Evolutionary conservation across 2,888 invertebrate genomes (phyloP), one percentile per base, ranked within the genome.

Genomic region (Sialis fuliginosa): DNA sequence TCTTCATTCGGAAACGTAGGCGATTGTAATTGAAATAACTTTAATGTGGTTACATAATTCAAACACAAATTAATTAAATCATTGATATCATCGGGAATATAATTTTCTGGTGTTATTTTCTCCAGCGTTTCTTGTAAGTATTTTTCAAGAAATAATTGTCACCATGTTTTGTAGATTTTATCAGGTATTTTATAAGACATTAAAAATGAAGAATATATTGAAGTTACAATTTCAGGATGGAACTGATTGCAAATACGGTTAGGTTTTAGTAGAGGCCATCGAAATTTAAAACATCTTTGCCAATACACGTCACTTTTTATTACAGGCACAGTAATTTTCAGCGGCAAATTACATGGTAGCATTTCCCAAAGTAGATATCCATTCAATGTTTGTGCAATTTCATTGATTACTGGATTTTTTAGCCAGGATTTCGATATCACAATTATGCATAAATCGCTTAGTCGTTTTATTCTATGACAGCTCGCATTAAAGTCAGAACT

Each of bases 261-360:
- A 42, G 57, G 54, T 13, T 54, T 47, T 12, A 49, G 45, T 32
- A 56, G 55, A 1, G 62, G 60, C 63, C 61, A 63, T 33, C 57
- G 54, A 43, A 52, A 48, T 10, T 56, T 13, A 45, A 55, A 62
- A 49, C 61, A 60, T 50, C 57, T 55, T 50, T 58, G 55, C 63
- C 63, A 63, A 48, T 60, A 63, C 42, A 57, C 48, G 48, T 61
- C 59, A 42, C 61, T 57, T 9, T 54, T 43, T 30, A 63, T 61
- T 49, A 55, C 54, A 41, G 56, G 54, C 32, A 62, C 54, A 5
- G 60, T 58, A 31, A 62, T 45, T 42, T 52, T 49, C 31, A 60
- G 51, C 1, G 60, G 60, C 40, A 63, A 50, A 48, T 55, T 52
- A n/a, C 55, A 55, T 35, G 60, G 54, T 44, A 63, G 50, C 32